Evolutionary conservation across 2,888 invertebrate species (phyloP).

Genomic region (Hypolimnas misippus): DNA sequence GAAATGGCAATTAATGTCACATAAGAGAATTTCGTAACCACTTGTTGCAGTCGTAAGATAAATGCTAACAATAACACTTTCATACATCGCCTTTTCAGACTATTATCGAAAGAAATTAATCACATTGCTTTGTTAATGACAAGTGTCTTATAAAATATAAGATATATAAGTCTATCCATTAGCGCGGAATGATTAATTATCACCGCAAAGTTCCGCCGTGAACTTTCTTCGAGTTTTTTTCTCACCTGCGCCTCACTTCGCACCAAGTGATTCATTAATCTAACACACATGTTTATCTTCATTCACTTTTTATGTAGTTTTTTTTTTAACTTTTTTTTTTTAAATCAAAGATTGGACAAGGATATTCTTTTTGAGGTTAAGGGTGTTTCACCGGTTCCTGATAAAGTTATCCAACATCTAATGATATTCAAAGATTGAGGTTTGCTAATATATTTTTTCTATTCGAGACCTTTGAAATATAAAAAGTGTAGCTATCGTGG

Average conservation of each 20-base stretch:
- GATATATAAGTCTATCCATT: neutral
- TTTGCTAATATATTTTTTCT: no score
- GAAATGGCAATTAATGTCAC: neutral
- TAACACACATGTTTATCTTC: neutral
- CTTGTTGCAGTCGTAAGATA: neutral
- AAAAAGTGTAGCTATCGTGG: no score
- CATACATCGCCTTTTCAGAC: neutral
- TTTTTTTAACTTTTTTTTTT: no score
- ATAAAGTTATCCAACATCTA: no score
- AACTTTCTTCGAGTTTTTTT: neutral
- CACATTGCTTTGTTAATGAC: neutral
- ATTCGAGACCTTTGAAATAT: no score
- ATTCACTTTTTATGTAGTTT: neutral
- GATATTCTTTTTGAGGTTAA: no score
- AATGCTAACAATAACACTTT: constrained; percentile 2
- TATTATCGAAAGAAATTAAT: constrained; percentile 9
- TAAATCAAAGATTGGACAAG: no score
- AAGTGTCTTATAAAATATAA: neutral
- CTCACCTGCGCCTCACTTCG: neutral
- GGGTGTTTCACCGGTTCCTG: no score
- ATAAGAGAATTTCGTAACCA: neutral
- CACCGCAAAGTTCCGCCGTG: neutral
- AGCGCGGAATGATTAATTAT: neutral
- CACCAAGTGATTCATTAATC: neutral
- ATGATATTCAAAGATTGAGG: no score